These are phyloP conservation scores for Conus betulinus DNA, from an alignment of 1,140 invertebrate species.

Conservation along the genomic window DNA sequence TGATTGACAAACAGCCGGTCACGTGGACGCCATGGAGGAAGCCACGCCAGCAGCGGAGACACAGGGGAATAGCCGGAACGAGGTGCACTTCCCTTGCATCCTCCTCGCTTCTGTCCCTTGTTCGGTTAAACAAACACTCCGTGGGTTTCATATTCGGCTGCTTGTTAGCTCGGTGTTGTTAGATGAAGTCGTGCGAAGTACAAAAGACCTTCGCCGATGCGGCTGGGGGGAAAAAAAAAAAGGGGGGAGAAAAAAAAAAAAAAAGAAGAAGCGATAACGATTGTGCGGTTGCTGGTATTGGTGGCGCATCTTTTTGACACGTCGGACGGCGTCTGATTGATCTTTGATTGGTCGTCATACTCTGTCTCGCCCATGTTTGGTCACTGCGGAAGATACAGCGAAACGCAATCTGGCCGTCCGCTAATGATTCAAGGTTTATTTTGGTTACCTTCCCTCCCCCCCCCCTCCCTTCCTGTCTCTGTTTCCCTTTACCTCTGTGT, in stretches of 20 bases:
- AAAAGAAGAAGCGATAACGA: background rate
- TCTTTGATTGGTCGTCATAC: background rate
- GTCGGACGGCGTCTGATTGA: background rate
- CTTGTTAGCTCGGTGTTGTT: background rate
- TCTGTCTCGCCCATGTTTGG: background rate
- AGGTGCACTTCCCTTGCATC: background rate
- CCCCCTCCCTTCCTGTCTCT: background rate
- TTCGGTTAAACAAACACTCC: background rate
- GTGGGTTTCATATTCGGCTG: slow-evolving; percentile 2
- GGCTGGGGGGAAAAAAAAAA: background rate
- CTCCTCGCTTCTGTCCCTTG: background rate
- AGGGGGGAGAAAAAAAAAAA: background rate
- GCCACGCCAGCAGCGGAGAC: background rate
- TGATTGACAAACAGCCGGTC: background rate
- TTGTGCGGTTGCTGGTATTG: background rate
- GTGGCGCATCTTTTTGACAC: background rate
- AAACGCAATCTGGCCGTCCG: background rate
- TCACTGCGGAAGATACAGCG: background rate
- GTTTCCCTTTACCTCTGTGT: background rate
- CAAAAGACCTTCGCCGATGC: background rate
- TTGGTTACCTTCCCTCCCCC: background rate
- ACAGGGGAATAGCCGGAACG: too few relatives aligned
- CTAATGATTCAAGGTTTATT: background rate
- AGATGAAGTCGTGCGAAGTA: background rate
- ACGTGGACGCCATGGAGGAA: background rate